Evolutionary conservation across 2,797 vertebrate genomes (phyloP).

Genomic region (Sebastes nivosus): DNA sequence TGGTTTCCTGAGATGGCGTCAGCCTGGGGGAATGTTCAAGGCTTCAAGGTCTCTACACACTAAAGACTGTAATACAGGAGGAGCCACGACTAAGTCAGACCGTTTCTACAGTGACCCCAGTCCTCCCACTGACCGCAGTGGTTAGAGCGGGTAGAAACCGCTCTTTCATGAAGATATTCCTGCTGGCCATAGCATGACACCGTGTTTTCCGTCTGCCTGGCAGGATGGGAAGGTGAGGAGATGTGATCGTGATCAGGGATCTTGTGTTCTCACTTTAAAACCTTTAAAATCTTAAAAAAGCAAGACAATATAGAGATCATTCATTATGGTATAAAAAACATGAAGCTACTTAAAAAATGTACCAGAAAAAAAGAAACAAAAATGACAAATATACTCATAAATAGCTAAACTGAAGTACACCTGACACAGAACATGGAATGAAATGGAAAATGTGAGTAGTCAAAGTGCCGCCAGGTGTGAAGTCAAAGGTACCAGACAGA

Average conservation of each 20-base stretch:
- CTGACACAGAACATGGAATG: not conserved
- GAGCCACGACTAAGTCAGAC: slow-evolving; percentile 45
- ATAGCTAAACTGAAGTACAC: not conserved
- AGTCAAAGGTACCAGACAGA: slow-evolving; percentile 19
- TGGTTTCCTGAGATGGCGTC: slow-evolving; percentile 76
- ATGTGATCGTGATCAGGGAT: slow-evolving; percentile 34
- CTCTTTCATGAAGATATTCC: slow-evolving; percentile 65
- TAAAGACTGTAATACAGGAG: slow-evolving; percentile 29
- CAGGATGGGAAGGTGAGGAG: slow-evolving; percentile 28
- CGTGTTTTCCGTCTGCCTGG: slow-evolving; percentile 57
- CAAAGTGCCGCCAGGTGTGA: slow-evolving; percentile 9
- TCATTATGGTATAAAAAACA: not conserved
- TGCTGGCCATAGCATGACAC: slow-evolving; percentile 53
- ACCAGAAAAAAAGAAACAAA: not conserved
- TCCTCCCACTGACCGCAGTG: slow-evolving; percentile 54
- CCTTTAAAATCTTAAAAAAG: not conserved
- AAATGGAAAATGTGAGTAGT: not conserved
- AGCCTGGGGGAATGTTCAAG: slow-evolving; percentile 74
- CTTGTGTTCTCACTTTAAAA: slow-evolving; percentile 14
- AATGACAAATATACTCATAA: not conserved
- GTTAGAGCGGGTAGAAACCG: slow-evolving; percentile 38
- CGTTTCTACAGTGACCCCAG: slow-evolving; percentile 54
- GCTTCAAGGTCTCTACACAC: slow-evolving; percentile 25
- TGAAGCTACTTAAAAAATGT: not conserved
- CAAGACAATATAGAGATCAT: not conserved